These are phyloP conservation scores for Acronicta leporina DNA, from an alignment of 2,888 invertebrate genomes.

Conservation along the genomic window DNA sequence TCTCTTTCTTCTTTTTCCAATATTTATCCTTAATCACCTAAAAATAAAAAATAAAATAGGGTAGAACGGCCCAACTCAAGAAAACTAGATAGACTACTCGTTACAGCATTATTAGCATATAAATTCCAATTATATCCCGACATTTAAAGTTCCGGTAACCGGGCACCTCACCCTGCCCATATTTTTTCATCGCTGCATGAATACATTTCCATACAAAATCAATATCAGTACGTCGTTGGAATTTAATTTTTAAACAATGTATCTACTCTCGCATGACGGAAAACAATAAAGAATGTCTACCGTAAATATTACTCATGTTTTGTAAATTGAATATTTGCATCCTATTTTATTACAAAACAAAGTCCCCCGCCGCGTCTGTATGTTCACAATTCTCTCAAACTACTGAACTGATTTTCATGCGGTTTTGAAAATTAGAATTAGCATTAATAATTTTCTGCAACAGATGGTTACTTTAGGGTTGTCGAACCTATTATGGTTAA, in stretches of 20 bases:
- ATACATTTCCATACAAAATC: slow-evolving; percentile 59
- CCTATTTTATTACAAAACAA: not conserved
- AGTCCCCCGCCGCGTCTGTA: too few relatives aligned
- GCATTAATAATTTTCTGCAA: slow-evolving; percentile 4
- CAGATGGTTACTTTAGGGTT: slow-evolving; percentile 35
- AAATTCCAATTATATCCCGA: too few relatives aligned
- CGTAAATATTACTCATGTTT: slow-evolving; percentile 17
- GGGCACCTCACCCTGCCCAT: slow-evolving; percentile 19
- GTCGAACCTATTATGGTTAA: not conserved
- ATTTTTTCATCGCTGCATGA: slow-evolving; percentile 43
- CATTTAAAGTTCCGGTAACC: not conserved
- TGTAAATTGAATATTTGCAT: slow-evolving; percentile 3
- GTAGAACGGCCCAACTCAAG: too few relatives aligned
- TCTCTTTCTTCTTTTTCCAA: too few relatives aligned
- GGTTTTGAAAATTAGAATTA: too few relatives aligned
- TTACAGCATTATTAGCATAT: too few relatives aligned
- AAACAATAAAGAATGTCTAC: slow-evolving; percentile 24
- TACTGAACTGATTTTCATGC: too few relatives aligned
- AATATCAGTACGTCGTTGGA: slow-evolving; percentile 40
- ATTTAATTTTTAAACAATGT: slow-evolving; percentile 48
- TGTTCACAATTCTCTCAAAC: too few relatives aligned
- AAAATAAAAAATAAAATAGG: too few relatives aligned
- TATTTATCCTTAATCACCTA: too few relatives aligned
- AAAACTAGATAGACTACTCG: too few relatives aligned
- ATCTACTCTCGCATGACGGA: slow-evolving; percentile 26